These are phyloP conservation scores for Pardalotus punctatus DNA, from an alignment of 2,113 vertebrate species.

Conservation along the genomic window DNA sequence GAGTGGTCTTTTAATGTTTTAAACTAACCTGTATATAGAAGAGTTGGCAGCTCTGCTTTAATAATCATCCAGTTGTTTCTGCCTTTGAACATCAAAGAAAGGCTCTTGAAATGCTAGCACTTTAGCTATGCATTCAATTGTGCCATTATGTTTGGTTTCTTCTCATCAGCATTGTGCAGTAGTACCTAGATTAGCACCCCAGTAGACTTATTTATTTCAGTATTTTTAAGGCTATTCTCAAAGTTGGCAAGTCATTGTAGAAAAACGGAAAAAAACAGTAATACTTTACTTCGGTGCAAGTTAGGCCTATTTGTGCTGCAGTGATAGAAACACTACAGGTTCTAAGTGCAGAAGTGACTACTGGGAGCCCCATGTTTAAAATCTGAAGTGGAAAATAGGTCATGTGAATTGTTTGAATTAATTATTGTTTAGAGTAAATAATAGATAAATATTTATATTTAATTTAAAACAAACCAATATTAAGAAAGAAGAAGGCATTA, in stretches of 20 bases:
- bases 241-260: neutral
- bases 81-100: neutral
- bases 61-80: neutral
- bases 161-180: neutral
- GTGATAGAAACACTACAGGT: neutral
- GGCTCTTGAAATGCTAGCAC: neutral
- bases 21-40: neutral
- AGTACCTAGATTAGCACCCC: neutral
- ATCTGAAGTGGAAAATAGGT: neutral
- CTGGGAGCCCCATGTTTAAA: neutral
- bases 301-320: neutral
- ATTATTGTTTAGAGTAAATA: neutral
- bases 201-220: neutral
- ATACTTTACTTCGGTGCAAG: neutral
- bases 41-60: neutral
- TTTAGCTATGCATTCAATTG: fast-evolving
- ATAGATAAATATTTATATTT: neutral
- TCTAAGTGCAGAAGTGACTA: neutral
- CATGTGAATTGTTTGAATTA: neutral
- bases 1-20: neutral
- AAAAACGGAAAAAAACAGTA: neutral
- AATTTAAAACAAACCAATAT: neutral
- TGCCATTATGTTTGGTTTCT: neutral
- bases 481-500: neutral
- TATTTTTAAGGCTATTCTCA: neutral